Base-by-base conservation (phyloP, 1,140 invertebrate genomes). In the Acyrthosiphon pisum region DNA sequence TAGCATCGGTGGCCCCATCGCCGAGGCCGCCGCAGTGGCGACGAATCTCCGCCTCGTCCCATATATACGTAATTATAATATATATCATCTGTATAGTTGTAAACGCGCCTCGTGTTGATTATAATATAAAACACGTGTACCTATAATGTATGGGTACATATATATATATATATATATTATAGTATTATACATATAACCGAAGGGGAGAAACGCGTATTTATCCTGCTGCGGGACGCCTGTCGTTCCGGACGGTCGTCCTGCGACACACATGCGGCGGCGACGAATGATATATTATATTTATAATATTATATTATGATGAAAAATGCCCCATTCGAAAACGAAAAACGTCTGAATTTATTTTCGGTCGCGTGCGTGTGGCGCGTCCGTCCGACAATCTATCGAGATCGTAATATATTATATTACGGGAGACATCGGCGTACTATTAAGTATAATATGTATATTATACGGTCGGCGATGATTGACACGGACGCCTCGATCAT, bases 331-430 rank as follows among this genome's bases (percentile, higher is more conserved):
- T 20, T 76, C n/a, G 60, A 76, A n/a, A 68, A 68, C 30, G 60
- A 68, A 68, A 76, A 76, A 30, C 60, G 60, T 76, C 60, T 76
- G 60, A 76, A 76, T 76, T 76, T 76, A 76, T 76, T 76, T 76
- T 76, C 60, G 60, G 60, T n/a, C 60, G 14, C 60, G 60, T n/a
- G 60, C 30, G 56, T 76, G 60, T 76, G 60, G 60, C 4, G 30
- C 60, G 60, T 18, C 14, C 60, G 30, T 6, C 60, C 14, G 60
- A 76, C 60, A n/a, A n/a, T 76, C 30, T n/a, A n/a, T n/a, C 18
- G n/a, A n/a, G 11, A 76, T 14, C 18, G 14, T 30, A 14, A 41
- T 41, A 41, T 41, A 41, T 2, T 41, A 41, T 41, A n/a, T n/a
- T 76, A n/a, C n/a, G 60, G n/a, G 60, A 18, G 60, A 76, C 30